Conservation (phyloP, 1,140 invertebrate genomes). For the Diorhabda carinulata region DNA sequence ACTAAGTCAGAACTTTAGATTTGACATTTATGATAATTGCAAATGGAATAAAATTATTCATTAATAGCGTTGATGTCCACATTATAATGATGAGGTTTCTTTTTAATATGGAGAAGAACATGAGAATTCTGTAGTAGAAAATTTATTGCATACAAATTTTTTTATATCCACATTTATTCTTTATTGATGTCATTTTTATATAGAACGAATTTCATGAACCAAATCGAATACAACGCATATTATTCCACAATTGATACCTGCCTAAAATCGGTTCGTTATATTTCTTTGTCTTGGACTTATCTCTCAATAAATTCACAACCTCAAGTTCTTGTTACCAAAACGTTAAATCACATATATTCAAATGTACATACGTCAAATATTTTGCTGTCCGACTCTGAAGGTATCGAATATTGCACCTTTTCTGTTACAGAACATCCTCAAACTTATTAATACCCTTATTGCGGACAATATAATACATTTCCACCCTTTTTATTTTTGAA, state of each 20-base stretch:
- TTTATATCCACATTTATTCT: too few relatives aligned
- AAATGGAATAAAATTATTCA: too few relatives aligned
- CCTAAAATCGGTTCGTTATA: conserved; percentile 17
- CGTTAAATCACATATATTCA: not conserved
- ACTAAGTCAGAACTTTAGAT: too few relatives aligned
- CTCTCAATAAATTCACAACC: not conserved
- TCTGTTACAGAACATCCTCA: conserved; percentile 5
- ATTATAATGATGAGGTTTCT: too few relatives aligned
- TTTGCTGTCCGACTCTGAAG: not conserved
- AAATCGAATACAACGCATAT: not conserved
- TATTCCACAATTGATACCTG: conserved; percentile 5
- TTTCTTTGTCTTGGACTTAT: conserved; percentile 26
- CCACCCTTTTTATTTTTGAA: conserved; percentile 3
- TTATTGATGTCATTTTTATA: not conserved
- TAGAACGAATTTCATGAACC: conserved; percentile 7
- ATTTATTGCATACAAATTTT: too few relatives aligned
- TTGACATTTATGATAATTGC: too few relatives aligned
- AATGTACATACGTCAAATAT: not conserved
- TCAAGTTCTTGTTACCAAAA: not conserved
- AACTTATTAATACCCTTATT: conserved; percentile 14
- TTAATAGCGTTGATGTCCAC: too few relatives aligned
- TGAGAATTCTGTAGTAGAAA: too few relatives aligned
- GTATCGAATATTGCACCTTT: conserved; percentile 3
- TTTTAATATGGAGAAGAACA: too few relatives aligned
- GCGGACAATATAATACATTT: conserved; percentile 16